Evolutionary conservation across 1,140 invertebrate species (phyloP).

Genomic region (Araneus ventricosus): DNA sequence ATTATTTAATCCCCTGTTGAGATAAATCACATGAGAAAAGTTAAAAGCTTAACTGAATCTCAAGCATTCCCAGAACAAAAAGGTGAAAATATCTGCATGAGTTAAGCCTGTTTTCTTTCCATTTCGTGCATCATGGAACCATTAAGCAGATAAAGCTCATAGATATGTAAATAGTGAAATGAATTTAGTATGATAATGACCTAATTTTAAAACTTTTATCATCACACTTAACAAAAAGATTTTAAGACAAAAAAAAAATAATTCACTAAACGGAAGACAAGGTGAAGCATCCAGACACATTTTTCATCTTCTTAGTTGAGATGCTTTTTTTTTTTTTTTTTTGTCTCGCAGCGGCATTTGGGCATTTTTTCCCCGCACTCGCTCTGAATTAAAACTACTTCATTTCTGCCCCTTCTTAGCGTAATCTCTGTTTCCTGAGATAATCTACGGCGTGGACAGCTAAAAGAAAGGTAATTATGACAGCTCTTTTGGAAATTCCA

Average conservation of each 20-base stretch:
- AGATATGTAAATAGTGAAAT: neutral
- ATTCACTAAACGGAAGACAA: neutral
- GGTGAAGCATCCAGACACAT: neutral
- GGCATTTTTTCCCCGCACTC: neutral
- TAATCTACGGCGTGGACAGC: neutral
- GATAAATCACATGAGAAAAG: too few species aligned
- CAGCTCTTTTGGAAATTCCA: neutral
- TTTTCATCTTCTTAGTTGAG: neutral
- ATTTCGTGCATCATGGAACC: too few species aligned
- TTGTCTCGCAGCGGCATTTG: neutral
- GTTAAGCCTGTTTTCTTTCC: too few species aligned
- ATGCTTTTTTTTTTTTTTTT: neutral
- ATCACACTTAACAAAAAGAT: neutral
- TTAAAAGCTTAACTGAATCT: too few species aligned
- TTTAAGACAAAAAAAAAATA: neutral
- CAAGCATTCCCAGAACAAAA: too few species aligned
- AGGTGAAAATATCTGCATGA: too few species aligned
- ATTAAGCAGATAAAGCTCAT: too few species aligned
- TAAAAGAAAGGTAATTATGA: neutral
- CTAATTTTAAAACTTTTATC: neutral
- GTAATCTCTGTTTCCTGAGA: neutral
- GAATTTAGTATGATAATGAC: neutral
- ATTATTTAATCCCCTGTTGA: too few species aligned
- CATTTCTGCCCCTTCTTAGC: neutral
- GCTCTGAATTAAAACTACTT: conserved; percentile 7